Evolutionary conservation across 2,888 invertebrate species (phyloP).

Genomic region (Cepaea hortensis): DNA sequence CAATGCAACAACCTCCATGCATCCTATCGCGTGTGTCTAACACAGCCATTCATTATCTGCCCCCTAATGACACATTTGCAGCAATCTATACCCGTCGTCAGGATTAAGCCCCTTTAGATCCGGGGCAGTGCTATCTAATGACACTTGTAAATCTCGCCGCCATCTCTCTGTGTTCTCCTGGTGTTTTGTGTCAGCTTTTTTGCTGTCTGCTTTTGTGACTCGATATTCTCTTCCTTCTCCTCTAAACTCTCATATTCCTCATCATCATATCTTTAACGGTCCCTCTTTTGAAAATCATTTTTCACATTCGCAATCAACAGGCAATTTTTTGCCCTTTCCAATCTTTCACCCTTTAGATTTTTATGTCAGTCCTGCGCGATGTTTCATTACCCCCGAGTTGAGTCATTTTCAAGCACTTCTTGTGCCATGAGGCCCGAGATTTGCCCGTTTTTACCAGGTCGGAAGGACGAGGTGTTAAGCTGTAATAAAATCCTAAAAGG

Average conservation of each 20-base stretch:
- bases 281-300: neutral
- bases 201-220: slow-evolving; percentile 18
- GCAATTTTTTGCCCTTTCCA: neutral
- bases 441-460: neutral
- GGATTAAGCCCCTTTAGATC: neutral
- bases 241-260: slow-evolving; percentile 1
- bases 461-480: neutral
- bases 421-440: slow-evolving; percentile 14
- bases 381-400: slow-evolving; percentile 37
- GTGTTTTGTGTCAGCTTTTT: slow-evolving; percentile 9
- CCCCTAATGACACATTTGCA: neutral
- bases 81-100: slow-evolving; percentile 20
- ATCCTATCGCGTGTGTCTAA: neutral
- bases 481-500: neutral
- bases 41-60: neutral
- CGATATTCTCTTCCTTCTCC: neutral
- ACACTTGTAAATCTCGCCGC: slow-evolving; percentile 23
- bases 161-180: slow-evolving; percentile 9
- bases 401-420: slow-evolving; percentile 38
- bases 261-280: neutral
- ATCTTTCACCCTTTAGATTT: slow-evolving; percentile 24
- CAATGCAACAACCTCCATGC: neutral
- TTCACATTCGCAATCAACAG: slow-evolving; percentile 15
- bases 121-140: neutral
- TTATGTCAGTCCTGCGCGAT: neutral